Evolutionary conservation across 1,140 invertebrate genomes (phyloP).

Genomic region (Drosophila watanabei): DNA sequence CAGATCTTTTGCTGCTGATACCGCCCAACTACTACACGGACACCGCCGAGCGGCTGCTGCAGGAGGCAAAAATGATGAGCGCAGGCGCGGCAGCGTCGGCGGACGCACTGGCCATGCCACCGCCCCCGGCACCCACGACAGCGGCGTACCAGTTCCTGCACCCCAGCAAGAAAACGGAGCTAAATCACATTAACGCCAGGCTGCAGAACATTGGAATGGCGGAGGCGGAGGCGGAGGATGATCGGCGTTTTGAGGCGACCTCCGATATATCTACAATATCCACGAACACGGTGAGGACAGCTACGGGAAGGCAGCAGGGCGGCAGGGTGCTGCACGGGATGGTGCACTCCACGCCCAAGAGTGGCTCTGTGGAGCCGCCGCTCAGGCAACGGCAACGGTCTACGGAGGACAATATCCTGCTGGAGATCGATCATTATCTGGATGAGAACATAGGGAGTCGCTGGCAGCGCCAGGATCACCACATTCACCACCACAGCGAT

Average conservation of each 20-base stretch:
- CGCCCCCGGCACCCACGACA: slow-evolving; percentile 49
- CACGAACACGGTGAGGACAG: slow-evolving; percentile 66
- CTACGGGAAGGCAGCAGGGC: slow-evolving; percentile 23
- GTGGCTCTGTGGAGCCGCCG: slow-evolving; percentile 40
- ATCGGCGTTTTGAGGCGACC: slow-evolving; percentile 41
- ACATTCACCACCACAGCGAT: slow-evolving; percentile 61
- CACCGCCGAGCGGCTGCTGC: slow-evolving; percentile 39
- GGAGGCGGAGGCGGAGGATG: slow-evolving; percentile 32
- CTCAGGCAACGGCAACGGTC: background rate
- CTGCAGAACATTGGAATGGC: slow-evolving; percentile 63
- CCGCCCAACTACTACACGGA: slow-evolving; percentile 89
- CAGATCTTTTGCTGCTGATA: slow-evolving; percentile 91
- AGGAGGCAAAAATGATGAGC: slow-evolving; percentile 53
- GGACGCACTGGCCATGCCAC: slow-evolving; percentile 66
- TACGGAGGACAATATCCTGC: slow-evolving; percentile 60
- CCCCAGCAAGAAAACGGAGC: slow-evolving; percentile 70
- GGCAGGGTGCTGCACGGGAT: slow-evolving; percentile 47
- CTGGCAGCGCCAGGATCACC: slow-evolving; percentile 40
- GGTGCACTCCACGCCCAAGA: slow-evolving; percentile 79
- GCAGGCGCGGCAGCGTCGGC: slow-evolving; percentile 36
- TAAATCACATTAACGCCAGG: slow-evolving; percentile 75
- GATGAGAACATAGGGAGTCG: slow-evolving; percentile 36
- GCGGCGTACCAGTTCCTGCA: slow-evolving; percentile 73
- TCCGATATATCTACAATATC: slow-evolving; percentile 82
- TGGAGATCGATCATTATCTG: slow-evolving; percentile 78